Evolutionary conservation across 2,888 invertebrate genomes (phyloP), one percentile per base, ranked within the genome.

Genomic region (Mechanitis mazaeus): DNA sequence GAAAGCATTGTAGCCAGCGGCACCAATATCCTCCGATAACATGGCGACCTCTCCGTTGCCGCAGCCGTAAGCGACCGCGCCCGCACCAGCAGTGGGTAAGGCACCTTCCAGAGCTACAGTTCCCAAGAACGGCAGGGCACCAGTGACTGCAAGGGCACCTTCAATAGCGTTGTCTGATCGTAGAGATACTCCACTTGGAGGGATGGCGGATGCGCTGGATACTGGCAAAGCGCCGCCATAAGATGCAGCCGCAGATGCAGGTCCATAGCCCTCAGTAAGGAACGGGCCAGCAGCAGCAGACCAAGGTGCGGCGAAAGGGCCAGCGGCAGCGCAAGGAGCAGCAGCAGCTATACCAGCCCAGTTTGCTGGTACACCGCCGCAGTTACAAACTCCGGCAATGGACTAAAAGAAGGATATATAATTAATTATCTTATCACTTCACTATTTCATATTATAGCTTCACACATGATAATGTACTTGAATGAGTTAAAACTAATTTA

Each of bases 91-190:
- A 9, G 74, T 69, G 12, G 75, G 73, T 46, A 73, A 59, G 1
- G 53, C 57, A 38, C 72, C 72, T n/a, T 72, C 73, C 35, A 75
- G 64, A 33, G 64, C 70, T 12, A 76, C 75, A 6, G 74, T 72
- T 55, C 71, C 71, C 59, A 75, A 54, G 69, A 75, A 72, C 2
- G 76, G 76, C 59, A 76, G 65, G 56, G 69, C 72, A 11, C 75
- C 76, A 11, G 54, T 59, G n/a, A 73, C 72, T 28, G 71, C 67
- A 3, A 76, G 60, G 2, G 64, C 57, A 2, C 78, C 79, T 59
- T 72, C 72, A 47, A 75, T 73, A 0, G 60, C 69, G 61, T 77
- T 75, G 58, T 79, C 77, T n/a, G 77, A 77, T 6, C 71, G 59
- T 11, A 79, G 72, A 9, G 76, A 68, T 33, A 79, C 64, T 11